Conservation (phyloP, 2,797 vertebrate species). For the Clarias platycephalus region DNA sequence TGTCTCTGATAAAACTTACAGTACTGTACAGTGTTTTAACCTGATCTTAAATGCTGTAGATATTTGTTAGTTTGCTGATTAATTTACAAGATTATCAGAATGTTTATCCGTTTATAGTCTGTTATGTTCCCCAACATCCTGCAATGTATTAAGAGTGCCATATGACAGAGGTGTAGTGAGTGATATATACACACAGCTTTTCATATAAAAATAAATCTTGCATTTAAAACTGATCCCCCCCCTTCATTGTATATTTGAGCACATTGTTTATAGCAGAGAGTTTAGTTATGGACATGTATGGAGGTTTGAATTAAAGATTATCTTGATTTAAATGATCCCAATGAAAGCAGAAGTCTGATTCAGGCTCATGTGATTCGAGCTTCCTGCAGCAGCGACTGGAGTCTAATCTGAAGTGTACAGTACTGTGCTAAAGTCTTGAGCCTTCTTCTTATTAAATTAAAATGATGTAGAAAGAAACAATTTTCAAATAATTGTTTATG, state of each 20-base stretch:
- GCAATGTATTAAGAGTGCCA: not conserved
- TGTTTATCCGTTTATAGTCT: not conserved
- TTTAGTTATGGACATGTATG: not conserved
- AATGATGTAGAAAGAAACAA: too few relatives aligned
- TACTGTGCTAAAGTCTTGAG: too few relatives aligned
- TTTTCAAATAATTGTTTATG: too few relatives aligned
- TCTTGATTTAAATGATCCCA: not conserved
- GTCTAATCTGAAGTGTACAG: not conserved
- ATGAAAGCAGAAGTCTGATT: slow-evolving; percentile 24
- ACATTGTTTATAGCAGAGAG: not conserved
- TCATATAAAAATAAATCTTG: not conserved
- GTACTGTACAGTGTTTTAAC: not conserved
- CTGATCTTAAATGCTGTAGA: too few relatives aligned
- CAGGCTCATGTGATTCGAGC: slow-evolving; percentile 63
- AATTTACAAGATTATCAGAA: not conserved
- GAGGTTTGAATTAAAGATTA: not conserved
- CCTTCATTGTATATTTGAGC: not conserved
- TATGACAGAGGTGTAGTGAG: not conserved
- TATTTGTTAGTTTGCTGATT: not conserved
- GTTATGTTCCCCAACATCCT: not conserved
- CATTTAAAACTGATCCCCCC: not conserved
- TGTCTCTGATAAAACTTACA: not conserved
- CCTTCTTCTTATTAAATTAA: too few relatives aligned
- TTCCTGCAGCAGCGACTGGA: not conserved
- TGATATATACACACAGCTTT: not conserved